Percentiles rank a stretch among this genome's conserved stretches.
These are phyloP conservation scores for Nerophis lumbriciformis DNA, from an alignment of 2,113 vertebrate genomes.

Conservation along the genomic window DNA sequence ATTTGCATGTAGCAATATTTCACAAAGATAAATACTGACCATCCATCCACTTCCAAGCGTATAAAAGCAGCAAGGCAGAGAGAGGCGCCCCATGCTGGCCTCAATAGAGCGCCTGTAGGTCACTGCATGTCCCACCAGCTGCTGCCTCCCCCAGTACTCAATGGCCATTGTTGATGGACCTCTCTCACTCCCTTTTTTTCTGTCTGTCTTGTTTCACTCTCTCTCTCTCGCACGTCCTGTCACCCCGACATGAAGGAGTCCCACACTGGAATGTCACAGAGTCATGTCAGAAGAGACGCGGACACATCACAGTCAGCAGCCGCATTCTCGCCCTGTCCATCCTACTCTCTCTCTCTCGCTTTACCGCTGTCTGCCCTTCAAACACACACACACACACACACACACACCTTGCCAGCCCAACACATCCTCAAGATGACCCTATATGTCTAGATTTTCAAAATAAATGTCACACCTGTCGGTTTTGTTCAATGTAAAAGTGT, in stretches of 20 bases:
- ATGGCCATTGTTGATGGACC: slow-evolving; percentile 64
- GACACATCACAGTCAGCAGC: slow-evolving; percentile 66
- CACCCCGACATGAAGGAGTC: slow-evolving; percentile 54
- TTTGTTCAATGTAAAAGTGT: not conserved
- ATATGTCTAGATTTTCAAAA: slow-evolving; percentile 5
- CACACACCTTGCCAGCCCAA: slow-evolving; percentile 28
- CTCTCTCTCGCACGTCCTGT: slow-evolving; percentile 11
- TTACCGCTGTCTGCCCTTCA: slow-evolving; percentile 5
- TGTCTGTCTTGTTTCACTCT: slow-evolving; percentile 28
- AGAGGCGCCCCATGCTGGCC: slow-evolving; percentile 53
- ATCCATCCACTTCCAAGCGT: slow-evolving; percentile 64
- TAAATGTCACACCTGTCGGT: not conserved
- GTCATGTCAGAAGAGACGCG: slow-evolving; percentile 56
- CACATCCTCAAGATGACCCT: slow-evolving; percentile 16
- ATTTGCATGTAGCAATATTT: slow-evolving; percentile 38
- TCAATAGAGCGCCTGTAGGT: slow-evolving; percentile 65
- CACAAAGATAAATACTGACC: slow-evolving; percentile 54
- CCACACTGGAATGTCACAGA: slow-evolving; percentile 69
- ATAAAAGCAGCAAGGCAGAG: slow-evolving; percentile 55
- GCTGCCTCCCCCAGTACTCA: slow-evolving; percentile 58
- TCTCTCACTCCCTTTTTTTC: slow-evolving; percentile 30
- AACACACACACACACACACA: slow-evolving; percentile 17
- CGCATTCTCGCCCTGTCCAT: slow-evolving; percentile 60
- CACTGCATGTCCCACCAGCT: slow-evolving; percentile 63
- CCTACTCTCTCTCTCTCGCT: slow-evolving; percentile 18